Conservation (phyloP, 2,797 vertebrate genomes). For the Clarias platycephalus region DNA sequence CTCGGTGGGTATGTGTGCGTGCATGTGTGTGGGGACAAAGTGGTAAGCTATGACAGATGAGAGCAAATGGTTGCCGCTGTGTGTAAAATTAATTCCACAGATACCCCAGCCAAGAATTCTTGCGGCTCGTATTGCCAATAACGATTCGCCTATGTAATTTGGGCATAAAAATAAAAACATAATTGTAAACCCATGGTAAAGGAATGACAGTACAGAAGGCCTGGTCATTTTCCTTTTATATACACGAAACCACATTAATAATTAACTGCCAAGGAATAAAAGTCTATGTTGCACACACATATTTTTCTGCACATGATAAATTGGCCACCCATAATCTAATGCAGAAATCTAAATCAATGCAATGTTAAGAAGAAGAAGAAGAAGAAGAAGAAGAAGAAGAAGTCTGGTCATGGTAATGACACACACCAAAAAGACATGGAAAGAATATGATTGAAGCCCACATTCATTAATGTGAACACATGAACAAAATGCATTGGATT, state of each 20-base stretch:
- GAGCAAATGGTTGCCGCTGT: constrained; percentile 50
- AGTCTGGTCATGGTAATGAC: too few species aligned
- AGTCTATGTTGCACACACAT: constrained; percentile 7
- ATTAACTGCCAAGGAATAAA: constrained; percentile 48
- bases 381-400: background rate
- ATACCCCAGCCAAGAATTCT: constrained; percentile 46
- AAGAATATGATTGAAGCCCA: background rate
- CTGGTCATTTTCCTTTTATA: constrained; percentile 49
- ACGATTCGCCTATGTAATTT: constrained; percentile 50
- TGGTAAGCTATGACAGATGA: constrained; percentile 47
- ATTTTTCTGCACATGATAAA: constrained; percentile 28
- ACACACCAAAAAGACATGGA: background rate
- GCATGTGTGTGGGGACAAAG: constrained; percentile 20
- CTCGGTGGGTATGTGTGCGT: constrained; percentile 2
- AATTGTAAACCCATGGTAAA: constrained; percentile 47
- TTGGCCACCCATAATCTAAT: constrained; percentile 14
- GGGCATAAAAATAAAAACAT: constrained; percentile 56
- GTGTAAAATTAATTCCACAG: constrained; percentile 58
- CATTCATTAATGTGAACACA: background rate
- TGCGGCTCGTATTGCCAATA: constrained; percentile 47
- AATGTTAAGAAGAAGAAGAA: background rate
- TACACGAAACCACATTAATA: constrained; percentile 41
- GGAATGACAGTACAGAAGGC: constrained; percentile 40
- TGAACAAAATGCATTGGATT: background rate
- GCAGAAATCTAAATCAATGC: background rate